A percentile compares a stretch with the other conserved stretches of the same genome.
Conservation (phyloP, 2,888 invertebrate genomes). For the Piscicola geometra region DNA sequence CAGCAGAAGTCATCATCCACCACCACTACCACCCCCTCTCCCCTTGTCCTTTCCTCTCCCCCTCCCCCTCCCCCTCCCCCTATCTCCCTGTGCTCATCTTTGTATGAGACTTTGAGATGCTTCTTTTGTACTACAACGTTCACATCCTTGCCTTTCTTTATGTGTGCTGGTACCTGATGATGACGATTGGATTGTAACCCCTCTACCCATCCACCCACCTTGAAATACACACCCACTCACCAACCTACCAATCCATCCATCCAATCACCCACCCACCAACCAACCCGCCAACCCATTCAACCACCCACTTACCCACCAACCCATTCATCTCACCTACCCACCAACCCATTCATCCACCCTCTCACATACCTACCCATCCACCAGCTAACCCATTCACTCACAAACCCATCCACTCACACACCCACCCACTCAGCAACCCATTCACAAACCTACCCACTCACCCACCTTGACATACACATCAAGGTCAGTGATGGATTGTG, state of each 20-base stretch:
- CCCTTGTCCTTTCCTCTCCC: not conserved
- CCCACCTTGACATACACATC: slow-evolving; percentile 54
- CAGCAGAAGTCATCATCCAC: slow-evolving; percentile 66
- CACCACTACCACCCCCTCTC: slow-evolving; percentile 49
- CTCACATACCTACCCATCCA: not conserved
- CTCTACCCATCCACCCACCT: not conserved
- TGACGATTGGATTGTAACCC: too few species aligned
- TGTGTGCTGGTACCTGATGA: slow-evolving; percentile 54
- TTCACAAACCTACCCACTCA: too few species aligned
- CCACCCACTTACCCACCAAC: not conserved
- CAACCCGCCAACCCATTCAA: not conserved
- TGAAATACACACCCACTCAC: too few species aligned
- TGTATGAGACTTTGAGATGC: slow-evolving; percentile 48
- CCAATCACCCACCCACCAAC: not conserved
- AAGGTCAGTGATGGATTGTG: slow-evolving; percentile 75
- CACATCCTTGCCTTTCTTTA: slow-evolving; percentile 67
- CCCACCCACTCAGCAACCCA: not conserved
- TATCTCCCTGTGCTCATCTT: too few species aligned
- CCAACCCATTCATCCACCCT: not conserved
- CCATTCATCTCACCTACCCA: not conserved
- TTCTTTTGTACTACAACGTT: slow-evolving; percentile 63
- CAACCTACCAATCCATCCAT: not conserved
- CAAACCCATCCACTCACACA: not conserved
- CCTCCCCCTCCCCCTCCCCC: slow-evolving; percentile 37
- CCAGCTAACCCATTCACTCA: not conserved